Base-by-base conservation (phyloP, 2,888 invertebrate species). In the Amphipoea lucens region DNA sequence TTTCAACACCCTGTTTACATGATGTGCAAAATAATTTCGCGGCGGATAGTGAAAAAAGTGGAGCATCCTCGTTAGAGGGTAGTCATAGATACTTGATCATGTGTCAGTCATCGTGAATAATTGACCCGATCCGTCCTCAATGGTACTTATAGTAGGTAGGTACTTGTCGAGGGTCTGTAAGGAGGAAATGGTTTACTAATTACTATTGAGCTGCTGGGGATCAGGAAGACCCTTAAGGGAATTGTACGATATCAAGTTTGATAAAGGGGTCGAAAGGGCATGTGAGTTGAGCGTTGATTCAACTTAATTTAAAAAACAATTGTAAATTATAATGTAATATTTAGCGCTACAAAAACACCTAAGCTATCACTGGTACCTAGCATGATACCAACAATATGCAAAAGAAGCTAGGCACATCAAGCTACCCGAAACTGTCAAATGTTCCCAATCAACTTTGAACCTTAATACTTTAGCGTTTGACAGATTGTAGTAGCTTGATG, bases 61-160 rank as follows among this genome's bases (percentile, higher is more conserved):
- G 78, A 75, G 66, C 12, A 48, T 67, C 68, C 71, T 72, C 65
- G 42, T 80, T 62, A 69, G 48, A 74, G 80, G 74, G 82, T 74
- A 82, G 65, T 69, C 57, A 48, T 63, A 45, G 66, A 66, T 69
- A 83, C 87, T 87, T 88, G 68, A 81, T 88, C 89, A 88, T 82
- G 85, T 77, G 79, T 81, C 74, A 77, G 84, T 83, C 85, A 83
- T 88, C 65, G 80, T 81, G 62, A 72, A 87, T 85, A 87, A 88
- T 87, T 88, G 87, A 84, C 45, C 71, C 40, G 79, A 80, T 81
- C 79, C 73, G 63, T 83, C 54, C 54, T 54, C 80, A 42, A 81
- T 76, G 40, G 66, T 67, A 63, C 80, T 68, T 14, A 9, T 4
- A 36, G 57, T 74, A 71, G 54, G 40, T 11, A 6, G 40, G 63